phyloP scores from a whole-genome alignment of 2,888 invertebrate species.

The Amiota mariae region DNA sequence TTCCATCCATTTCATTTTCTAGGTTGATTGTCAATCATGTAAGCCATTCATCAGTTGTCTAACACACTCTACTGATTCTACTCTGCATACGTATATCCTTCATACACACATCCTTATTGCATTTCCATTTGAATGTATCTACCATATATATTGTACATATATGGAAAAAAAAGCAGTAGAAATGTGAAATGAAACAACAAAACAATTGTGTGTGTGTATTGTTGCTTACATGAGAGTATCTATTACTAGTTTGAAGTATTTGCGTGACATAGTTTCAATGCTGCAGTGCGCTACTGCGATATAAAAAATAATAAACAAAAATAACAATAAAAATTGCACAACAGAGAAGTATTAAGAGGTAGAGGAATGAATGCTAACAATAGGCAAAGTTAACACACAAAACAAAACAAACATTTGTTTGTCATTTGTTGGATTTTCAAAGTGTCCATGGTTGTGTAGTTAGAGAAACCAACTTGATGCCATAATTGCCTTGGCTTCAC shows the following conservation, averaged over 20 bases:
- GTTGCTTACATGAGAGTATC: background rate
- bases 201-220: background rate
- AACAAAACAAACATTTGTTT: conserved; percentile 20
- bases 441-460: too few species aligned
- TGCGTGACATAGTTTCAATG: conserved; percentile 13
- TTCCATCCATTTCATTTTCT: background rate
- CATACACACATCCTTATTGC: background rate
- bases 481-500: conserved; percentile 19
- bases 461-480: background rate
- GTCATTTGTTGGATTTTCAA: conserved; percentile 7
- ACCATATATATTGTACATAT: too few species aligned
- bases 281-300: background rate
- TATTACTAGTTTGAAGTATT: conserved; percentile 11
- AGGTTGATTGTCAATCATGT: conserved; percentile 26
- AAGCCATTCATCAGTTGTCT: conserved; percentile 6
- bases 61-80: conserved; percentile 1
- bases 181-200: too few species aligned
- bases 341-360: background rate
- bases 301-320: background rate
- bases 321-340: background rate
- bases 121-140: background rate
- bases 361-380: background rate
- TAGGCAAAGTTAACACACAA: background rate
- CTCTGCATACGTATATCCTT: background rate
- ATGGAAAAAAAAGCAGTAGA: too few species aligned